phyloP scores from a whole-genome alignment of 64 coral and sea anemone genomes.

The Montipora sp. region DNA sequence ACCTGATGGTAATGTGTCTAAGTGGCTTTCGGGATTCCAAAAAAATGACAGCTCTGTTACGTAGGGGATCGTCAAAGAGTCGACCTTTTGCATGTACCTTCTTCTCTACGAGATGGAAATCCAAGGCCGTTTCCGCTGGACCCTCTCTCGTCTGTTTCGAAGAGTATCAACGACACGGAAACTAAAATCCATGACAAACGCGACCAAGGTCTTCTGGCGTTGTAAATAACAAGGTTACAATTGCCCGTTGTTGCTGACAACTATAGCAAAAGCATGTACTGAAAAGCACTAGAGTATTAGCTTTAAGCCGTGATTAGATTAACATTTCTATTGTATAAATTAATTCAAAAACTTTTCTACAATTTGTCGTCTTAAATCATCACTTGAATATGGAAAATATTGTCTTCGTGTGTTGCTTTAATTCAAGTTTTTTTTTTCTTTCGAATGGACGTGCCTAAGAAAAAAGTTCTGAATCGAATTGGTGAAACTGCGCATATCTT shows the following conservation, averaged over 20 bases:
- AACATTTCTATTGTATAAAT: neutral
- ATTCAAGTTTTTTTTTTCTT: neutral
- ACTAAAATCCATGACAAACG: neutral
- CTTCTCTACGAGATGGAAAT: neutral
- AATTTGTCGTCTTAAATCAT: neutral
- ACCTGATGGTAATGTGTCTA: slow-evolving; percentile 8
- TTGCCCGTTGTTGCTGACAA: neutral
- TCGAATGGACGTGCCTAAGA: neutral
- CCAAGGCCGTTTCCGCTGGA: neutral
- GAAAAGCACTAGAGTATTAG: neutral
- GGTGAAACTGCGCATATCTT: neutral
- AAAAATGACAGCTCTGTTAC: slow-evolving; percentile 17
- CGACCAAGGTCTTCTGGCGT: neutral
- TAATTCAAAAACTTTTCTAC: neutral
- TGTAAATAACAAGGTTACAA: neutral
- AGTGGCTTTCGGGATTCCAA: slow-evolving; percentile 30
- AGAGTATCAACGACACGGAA: neutral
- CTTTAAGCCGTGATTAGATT: neutral
- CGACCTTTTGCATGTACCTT: no score
- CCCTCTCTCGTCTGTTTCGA: neutral
- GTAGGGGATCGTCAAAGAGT: neutral
- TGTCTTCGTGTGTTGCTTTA: neutral
- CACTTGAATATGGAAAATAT: neutral
- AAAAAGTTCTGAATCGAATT: neutral
- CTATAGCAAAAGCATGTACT: neutral